Evolutionary conservation across 2,797 vertebrate genomes (phyloP).

Genomic region (Prionace glauca): DNA sequence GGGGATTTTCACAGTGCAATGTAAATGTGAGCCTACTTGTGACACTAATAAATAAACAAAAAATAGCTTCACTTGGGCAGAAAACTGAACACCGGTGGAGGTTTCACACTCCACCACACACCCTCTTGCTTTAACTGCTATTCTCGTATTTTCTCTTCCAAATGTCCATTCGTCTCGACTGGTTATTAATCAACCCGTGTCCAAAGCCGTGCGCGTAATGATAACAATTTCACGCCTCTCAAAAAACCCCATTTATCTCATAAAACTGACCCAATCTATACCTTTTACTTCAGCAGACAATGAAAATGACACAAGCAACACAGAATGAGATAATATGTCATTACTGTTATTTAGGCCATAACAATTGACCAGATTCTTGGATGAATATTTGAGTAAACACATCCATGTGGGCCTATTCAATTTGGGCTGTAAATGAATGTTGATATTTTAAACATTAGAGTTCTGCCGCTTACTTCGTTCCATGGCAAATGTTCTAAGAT

Average conservation of each 20-base stretch:
- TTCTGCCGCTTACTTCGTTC: background rate
- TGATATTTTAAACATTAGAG: background rate
- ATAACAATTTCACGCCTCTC: background rate
- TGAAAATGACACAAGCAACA: background rate
- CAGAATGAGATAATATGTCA: background rate
- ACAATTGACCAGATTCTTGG: background rate
- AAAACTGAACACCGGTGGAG: background rate
- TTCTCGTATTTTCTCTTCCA: background rate
- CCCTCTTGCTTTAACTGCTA: background rate
- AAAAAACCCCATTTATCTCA: background rate
- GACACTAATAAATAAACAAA: too few relatives aligned
- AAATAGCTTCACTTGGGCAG: background rate
- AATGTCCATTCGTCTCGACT: background rate
- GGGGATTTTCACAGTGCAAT: too few relatives aligned
- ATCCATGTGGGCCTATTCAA: background rate
- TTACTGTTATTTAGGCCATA: background rate
- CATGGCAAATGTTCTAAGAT: background rate
- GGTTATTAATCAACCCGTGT: background rate
- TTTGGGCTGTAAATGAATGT: background rate
- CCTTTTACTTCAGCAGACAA: background rate
- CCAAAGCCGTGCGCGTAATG: background rate
- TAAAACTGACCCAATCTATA: background rate
- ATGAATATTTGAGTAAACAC: background rate
- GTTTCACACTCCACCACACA: background rate
- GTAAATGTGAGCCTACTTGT: too few relatives aligned